Percentiles rank a stretch among this genome's conserved stretches.
phyloP scores from a whole-genome alignment of 2,113 vertebrate genomes.

The Oenanthe oenanthe region DNA sequence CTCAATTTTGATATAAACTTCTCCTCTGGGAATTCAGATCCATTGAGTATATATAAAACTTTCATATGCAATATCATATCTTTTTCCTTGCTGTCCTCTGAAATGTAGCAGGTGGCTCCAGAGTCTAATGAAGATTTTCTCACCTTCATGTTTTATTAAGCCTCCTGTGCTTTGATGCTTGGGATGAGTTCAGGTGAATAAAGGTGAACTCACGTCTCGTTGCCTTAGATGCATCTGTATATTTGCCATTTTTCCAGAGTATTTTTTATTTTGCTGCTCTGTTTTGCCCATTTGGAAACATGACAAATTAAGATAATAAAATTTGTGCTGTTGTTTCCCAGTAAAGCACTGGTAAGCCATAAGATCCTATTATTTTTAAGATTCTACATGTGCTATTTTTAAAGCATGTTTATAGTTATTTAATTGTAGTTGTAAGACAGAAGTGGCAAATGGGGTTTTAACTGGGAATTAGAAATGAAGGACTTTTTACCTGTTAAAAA shows the following conservation, averaged over 20 bases:
- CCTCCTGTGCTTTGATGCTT: neutral
- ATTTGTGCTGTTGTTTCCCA: neutral
- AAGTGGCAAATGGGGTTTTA: neutral
- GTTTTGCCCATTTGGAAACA: neutral
- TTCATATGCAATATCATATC: neutral
- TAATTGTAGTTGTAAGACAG: neutral
- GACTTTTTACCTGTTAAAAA: neutral
- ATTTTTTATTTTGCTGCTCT: neutral
- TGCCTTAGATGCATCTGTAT: neutral
- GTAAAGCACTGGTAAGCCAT: neutral
- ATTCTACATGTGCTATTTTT: neutral
- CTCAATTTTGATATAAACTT: neutral
- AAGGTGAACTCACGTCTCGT: neutral
- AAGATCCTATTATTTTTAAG: neutral
- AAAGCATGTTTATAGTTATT: neutral
- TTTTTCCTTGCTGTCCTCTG: neutral
- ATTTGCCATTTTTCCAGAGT: neutral
- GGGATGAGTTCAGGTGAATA: neutral
- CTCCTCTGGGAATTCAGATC: conserved; percentile 43
- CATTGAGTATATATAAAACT: conserved; percentile 26
- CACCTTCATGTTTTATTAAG: conserved; percentile 41
- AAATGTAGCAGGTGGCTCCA: neutral
- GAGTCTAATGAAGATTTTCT: conserved; percentile 9
- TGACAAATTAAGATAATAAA: neutral
- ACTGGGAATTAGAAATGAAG: neutral